Conservation (phyloP, 2,797 vertebrate species). For the Megalops cyprinoides region DNA sequence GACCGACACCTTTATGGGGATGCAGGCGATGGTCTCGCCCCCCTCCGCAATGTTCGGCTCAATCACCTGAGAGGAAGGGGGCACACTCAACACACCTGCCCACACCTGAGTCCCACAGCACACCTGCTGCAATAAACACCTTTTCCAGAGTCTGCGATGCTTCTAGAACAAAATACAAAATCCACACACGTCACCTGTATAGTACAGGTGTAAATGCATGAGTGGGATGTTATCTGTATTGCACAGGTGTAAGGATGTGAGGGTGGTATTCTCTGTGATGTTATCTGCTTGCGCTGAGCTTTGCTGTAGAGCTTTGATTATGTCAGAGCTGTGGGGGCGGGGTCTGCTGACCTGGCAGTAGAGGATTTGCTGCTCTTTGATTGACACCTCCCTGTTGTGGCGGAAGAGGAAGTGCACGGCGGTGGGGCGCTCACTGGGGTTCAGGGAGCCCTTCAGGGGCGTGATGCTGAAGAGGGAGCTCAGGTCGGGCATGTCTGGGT, state of each 20-base stretch:
- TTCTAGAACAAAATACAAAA: too few relatives aligned
- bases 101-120: neutral
- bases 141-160: too few relatives aligned
- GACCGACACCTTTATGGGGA: slow-evolving; percentile 77
- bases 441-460: slow-evolving; percentile 74
- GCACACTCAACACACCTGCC: neutral
- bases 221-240: neutral
- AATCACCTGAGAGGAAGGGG: slow-evolving; percentile 73
- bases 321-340: too few relatives aligned
- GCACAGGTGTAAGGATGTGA: neutral
- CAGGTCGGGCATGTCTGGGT: slow-evolving; percentile 52
- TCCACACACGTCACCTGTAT: neutral
- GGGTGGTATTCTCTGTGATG: neutral
- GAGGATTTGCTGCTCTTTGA: slow-evolving; percentile 77
- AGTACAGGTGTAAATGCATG: neutral
- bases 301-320: too few relatives aligned
- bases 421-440: slow-evolving; percentile 60
- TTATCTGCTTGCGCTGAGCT: neutral
- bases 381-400: slow-evolving; percentile 70
- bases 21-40: slow-evolving; percentile 70
- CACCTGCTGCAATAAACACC: too few relatives aligned
- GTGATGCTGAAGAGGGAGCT: slow-evolving; percentile 74
- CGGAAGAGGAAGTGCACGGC: slow-evolving; percentile 76
- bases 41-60: slow-evolving; percentile 73
- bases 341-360: slow-evolving; percentile 76